phyloP scores from a whole-genome alignment of 2,113 vertebrate genomes.

The Columba janthina region DNA sequence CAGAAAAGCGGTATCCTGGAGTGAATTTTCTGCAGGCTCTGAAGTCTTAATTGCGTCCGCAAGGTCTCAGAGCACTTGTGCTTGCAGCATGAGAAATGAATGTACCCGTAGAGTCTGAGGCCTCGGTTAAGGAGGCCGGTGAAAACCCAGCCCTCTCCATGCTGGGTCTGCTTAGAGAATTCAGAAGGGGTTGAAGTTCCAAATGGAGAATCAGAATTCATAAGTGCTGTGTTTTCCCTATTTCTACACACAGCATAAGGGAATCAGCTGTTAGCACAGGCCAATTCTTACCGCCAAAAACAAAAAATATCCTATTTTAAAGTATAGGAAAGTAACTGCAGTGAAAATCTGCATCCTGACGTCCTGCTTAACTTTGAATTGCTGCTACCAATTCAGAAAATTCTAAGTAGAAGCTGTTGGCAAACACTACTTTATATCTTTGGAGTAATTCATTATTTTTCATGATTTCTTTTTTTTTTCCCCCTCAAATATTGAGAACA shows the following conservation, averaged over 20 bases:
- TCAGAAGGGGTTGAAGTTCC: constrained; percentile 3
- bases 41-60: constrained; percentile 37
- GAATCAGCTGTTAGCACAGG: background rate
- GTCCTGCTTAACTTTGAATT: background rate
- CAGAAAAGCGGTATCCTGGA: background rate
- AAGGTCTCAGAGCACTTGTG: constrained; percentile 12
- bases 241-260: background rate
- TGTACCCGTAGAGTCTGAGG: background rate
- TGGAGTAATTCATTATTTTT: constrained; percentile 20
- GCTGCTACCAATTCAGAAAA: constrained; percentile 10
- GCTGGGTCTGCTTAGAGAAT: constrained; percentile 18
- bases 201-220: constrained; percentile 32
- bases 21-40: constrained; percentile 22
- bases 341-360: background rate
- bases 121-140: background rate
- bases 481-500: background rate
- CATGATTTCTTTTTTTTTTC: background rate
- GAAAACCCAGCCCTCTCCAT: constrained; percentile 20
- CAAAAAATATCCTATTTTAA: background rate
- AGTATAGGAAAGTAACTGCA: background rate
- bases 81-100: constrained; percentile 41
- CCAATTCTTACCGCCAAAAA: background rate
- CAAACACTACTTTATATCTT: background rate
- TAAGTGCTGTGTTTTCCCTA: constrained; percentile 6
- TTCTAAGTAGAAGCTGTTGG: background rate